Base-by-base conservation (phyloP, 1,140 invertebrate genomes). In the Acromyrmex charruanus region DNA sequence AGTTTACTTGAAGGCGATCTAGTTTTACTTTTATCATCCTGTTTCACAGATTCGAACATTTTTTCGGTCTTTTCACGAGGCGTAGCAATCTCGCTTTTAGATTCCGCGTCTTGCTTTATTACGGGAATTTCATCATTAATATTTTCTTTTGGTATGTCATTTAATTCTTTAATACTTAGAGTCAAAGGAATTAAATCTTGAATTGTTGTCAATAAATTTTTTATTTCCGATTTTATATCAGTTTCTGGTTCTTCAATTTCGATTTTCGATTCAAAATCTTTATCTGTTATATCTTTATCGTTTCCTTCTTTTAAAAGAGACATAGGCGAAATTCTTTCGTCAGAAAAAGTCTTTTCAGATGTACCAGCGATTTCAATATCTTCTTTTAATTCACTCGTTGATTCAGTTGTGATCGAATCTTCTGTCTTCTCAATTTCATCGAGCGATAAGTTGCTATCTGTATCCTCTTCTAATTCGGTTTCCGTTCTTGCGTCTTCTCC, bases 401-500 rank as follows among this genome's bases (percentile, higher is more conserved):
- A 14, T 55, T 80, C 68, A 6, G n/a, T 82, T 28, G 85, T 10
- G 5, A 21, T 72, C 4, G 71, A 49, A 21, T 72, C 72, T 28
- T 89, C 39, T 18, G 21, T 2, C 10, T 66, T 49, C 58, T 66
- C 74, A 18, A 31, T 63, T n/a, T 68, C 51, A 25, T 84, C 85
- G 1, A 82, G 25, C 3, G 65, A 84, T 4, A 69, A 5, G 25
- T 28, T 80, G 3, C 31, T 28, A 3, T 71, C 74, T 44, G 44
- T 82, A 92, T 92, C 94, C 95, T 87, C 72, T 28, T 35, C 58
- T n/a, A 39, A 18, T 31, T 77, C 69, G 9, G 25, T 28, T 53
- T 68, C 58, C 31, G 61, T 10, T n/a, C 0, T 84, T 9, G 31
- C 9, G 9, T 87, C 87, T 18, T 74, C 82, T 4, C 69, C 80